Conservation (phyloP, 2,888 invertebrate genomes). For the Sphecodes monilicornis region DNA sequence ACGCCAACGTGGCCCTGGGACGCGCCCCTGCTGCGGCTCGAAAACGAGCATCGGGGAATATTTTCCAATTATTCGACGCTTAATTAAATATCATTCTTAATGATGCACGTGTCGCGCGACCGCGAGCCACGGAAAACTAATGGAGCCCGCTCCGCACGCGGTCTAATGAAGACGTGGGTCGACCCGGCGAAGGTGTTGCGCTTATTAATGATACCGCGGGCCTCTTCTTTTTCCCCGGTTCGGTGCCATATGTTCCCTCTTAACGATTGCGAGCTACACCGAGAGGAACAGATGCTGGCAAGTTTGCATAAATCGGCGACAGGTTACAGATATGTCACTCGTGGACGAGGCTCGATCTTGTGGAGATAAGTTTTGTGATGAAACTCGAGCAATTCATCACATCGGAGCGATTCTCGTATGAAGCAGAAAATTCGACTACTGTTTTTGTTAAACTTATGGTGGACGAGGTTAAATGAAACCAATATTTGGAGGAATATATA, state of each 20-base stretch:
- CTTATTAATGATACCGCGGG: slow-evolving; percentile 69
- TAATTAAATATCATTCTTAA: slow-evolving; percentile 77
- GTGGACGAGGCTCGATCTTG: not conserved
- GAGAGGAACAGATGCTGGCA: not conserved
- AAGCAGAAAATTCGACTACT: no score
- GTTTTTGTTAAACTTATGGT: no score
- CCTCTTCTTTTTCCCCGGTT: slow-evolving; percentile 26
- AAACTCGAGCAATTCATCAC: not conserved
- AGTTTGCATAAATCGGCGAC: not conserved
- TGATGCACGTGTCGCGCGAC: slow-evolving; percentile 66
- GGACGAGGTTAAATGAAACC: no score
- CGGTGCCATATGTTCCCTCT: not conserved
- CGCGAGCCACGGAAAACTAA: slow-evolving; percentile 66
- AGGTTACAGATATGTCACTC: not conserved
- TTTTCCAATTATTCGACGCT: slow-evolving; percentile 68
- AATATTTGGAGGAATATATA: no score
- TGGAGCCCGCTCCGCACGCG: slow-evolving; percentile 56
- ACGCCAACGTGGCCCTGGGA: slow-evolving; percentile 66
- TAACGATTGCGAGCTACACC: not conserved
- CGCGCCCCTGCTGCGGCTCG: slow-evolving; percentile 59
- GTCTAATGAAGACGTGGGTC: slow-evolving; percentile 75
- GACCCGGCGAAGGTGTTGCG: slow-evolving; percentile 70
- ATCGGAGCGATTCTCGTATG: no score
- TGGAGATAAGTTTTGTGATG: not conserved
- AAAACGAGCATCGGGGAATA: slow-evolving; percentile 46